Base-by-base conservation (phyloP, 2,113 vertebrate genomes). In the Verasper variegatus region DNA sequence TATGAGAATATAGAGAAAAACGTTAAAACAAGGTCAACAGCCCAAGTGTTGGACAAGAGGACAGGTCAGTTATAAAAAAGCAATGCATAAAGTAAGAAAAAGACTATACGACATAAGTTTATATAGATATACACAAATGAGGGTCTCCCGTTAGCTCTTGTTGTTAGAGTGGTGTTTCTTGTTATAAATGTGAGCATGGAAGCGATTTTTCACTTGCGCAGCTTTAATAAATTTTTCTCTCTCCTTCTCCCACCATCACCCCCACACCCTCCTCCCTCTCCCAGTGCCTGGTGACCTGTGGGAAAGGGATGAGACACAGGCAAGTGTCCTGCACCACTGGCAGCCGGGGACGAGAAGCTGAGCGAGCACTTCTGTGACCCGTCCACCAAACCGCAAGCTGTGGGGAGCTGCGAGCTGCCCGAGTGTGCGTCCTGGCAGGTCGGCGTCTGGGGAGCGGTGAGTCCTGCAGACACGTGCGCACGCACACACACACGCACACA, bases 381-480 rank as follows among this genome's bases (percentile, higher is more conserved):
- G 21, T 89, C 88, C 65, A 84, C 69, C 47, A 96, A 96, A 90
- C 98, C 98, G 7, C 78, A 94, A 2, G 80, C 95, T 2, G 18
- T 95, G 69, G 92, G 90, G 40, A 80, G 82, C 0, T 99, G 98
- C 83, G 95, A 96, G 85, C 94, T 95, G 68, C 95, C 90, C 0
- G 89, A 94, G 14, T 99, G 98, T 82, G 93, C 97, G 9, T 95
- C 95, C 80, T 99, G 98, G 97, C 95, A 97, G 92, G 95, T 95
- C 6, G 97, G 96, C 69, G 94, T 94, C n/a, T 99, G 98, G 97
- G 95, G 96, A 91, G 90, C 92, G 90, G 97, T 99, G 88, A 96
- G 97, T 96, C 71, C 2, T 42, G 51, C 2, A 59, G 2, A 78
- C 80, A 64, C 59, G 60, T 1, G 42, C 58, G 24, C 60, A 66